A percentile compares a stretch with the other conserved stretches of the same genome.
These are phyloP conservation scores for Sturnira hondurensis DNA, from an alignment of 2,113 vertebrate genomes.

Conservation along the genomic window DNA sequence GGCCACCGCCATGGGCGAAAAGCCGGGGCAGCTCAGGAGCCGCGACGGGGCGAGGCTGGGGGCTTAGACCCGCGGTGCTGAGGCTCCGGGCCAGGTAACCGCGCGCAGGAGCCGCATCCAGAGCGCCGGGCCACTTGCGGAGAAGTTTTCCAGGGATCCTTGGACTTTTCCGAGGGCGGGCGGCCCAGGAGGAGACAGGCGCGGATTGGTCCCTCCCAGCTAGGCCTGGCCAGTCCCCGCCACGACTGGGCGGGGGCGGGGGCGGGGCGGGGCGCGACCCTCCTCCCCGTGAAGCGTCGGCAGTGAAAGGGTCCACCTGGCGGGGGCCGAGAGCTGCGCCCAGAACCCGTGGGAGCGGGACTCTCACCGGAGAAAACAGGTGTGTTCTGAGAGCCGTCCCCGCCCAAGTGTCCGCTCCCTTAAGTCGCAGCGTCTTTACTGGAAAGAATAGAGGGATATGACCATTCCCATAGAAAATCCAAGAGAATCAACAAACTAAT, in stretches of 20 bases:
- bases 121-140: neutral
- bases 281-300: rapidly evolving
- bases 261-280: neutral
- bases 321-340: neutral
- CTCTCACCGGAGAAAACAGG: neutral
- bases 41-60: neutral
- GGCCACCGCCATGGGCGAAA: slow-evolving; percentile 85
- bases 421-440: neutral
- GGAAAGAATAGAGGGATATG: neutral
- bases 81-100: neutral
- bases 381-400: neutral
- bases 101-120: rapidly evolving
- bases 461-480: neutral
- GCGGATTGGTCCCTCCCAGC: neutral
- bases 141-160: neutral
- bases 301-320: neutral
- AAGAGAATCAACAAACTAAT: neutral
- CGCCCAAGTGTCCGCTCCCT: neutral
- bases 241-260: neutral
- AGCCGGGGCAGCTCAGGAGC: neutral
- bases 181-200: neutral
- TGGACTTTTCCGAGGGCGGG: neutral
- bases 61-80: neutral
- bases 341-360: rapidly evolving
- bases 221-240: neutral